Base-by-base conservation (phyloP, 2,113 vertebrate species). In the Triplophysa dalaica region DNA sequence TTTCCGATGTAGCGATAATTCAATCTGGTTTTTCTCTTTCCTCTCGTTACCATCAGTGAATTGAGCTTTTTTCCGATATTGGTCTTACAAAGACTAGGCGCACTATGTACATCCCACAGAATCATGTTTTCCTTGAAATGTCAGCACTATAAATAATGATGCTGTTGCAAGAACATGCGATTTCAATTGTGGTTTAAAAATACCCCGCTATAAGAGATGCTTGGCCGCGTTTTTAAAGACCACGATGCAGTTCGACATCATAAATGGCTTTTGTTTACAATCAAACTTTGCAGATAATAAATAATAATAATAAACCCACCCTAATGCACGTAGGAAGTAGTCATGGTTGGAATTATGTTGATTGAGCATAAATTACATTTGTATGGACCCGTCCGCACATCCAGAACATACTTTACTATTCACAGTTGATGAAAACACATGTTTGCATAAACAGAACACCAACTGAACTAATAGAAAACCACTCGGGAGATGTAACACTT, bases 121-220 rank as follows among this genome's bases (percentile, higher is more conserved):
- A 73, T 13, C 63, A 45, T 70, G 81, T 43, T 73, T 56, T 67
- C 50, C 66, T 76, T 78, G 26, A 85, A 81, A 85, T 69, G 69
- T 63, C 73, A 84, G 86, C 81, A 84, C 80, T 0, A 29, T 65
- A 83, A 82, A 86, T 88, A 87, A 79, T 84, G 81, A 81, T 86
- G 79, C 81, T 84, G 89, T 89, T 82, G 83, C 86, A 86, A 79
- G 78, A 90, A 89, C 86, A 86, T 81, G 86, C 88, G 81, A 81
- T 83, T 87, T 85, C 83, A 84, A 62, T 64, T 73, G 38, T 1
- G n/a, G 29, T 33, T 33, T 33, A 33, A 33, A 33, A 33, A 33
- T 33, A 33, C 29, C 4, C 29, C 5, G 29, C 4, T 33, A 33
- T 33, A 33, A 33, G 29, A 33, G 29, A 33, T 6, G 29, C 29